These are phyloP conservation scores for Bradynema listronoti DNA, from an alignment of 1,140 invertebrate genomes.

Conservation along the genomic window DNA sequence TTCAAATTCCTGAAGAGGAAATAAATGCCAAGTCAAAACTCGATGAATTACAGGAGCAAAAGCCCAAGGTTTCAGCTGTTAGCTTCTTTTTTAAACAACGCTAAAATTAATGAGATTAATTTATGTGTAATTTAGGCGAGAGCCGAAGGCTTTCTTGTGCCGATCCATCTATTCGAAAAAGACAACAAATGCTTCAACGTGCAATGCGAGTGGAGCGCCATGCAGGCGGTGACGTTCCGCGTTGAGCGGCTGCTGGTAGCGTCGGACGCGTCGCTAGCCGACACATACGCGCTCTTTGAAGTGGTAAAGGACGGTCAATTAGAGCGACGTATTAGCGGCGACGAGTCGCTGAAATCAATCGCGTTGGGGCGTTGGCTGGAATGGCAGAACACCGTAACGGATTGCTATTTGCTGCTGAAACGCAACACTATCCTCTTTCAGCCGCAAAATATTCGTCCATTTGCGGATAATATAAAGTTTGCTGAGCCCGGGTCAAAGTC, in stretches of 20 bases:
- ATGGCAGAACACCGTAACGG: constrained; percentile 35
- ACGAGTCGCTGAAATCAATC: constrained; percentile 35
- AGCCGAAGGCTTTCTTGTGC: constrained; percentile 48
- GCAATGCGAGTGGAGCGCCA: constrained; percentile 4
- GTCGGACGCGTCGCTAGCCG: neutral
- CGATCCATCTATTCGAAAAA: constrained; percentile 45
- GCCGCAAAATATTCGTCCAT: constrained; percentile 43
- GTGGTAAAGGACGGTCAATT: constrained; percentile 30
- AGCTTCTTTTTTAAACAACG: neutral
- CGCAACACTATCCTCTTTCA: constrained; percentile 25
- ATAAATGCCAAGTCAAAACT: constrained; percentile 1
- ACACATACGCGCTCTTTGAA: constrained; percentile 20
- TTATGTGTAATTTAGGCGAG: constrained; percentile 16
- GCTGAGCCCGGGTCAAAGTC: constrained; percentile 45
- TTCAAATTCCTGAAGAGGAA: constrained; percentile 8
- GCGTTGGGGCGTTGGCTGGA: constrained; percentile 45
- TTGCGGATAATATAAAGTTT: constrained; percentile 48
- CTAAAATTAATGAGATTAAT: constrained; percentile 8
- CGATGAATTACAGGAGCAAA: constrained; percentile 8
- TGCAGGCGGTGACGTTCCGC: constrained; percentile 17
- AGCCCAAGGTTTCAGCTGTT: neutral
- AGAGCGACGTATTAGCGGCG: constrained; percentile 26
- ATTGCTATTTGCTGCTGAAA: constrained; percentile 35
- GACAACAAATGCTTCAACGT: constrained; percentile 49
- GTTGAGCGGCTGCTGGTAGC: constrained; percentile 18